Base-by-base conservation (phyloP, 2,113 vertebrate species). In the Sardina pilchardus region DNA sequence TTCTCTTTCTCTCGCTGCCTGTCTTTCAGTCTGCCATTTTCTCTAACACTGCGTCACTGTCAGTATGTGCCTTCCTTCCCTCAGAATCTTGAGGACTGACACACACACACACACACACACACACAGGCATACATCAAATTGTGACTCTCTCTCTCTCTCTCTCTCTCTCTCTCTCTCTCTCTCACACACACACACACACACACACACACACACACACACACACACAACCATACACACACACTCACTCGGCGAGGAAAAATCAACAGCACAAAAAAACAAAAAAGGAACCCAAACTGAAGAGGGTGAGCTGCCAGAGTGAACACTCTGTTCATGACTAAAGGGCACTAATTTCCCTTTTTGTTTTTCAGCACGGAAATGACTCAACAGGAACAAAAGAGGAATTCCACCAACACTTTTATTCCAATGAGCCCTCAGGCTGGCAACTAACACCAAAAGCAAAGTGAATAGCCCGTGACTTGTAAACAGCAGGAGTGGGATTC, bases 251-350 rank as follows among this genome's bases (percentile, higher is more conserved):
- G 83, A 50, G 81, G 82, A 86, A 88, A 87, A 88, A 85, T 47
- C 81, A 85, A 81, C 36, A 81, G n/a, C 6, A 26, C 45, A 89
- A 89, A 89, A 89, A 83, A 75, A 88, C 81, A 83, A 88, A 81
- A 81, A 86, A 88, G 84, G 43, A 81, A 45, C 47, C 71, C 36
- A 56, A 82, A 63, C 81, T 71, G 6, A 10, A 1, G 44, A 63
- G 85, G 8, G n/a, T 83, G 43, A 39, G 85, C 71, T 88, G 85
- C 85, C 87, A 90, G 59, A 24, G 50, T 83, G 81, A 80, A 82
- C 45, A 78, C 81, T 39, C 83, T 81, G 81, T 17, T 53, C 82
- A 84, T 86, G 88, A 85, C 86, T 67, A 88, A 88, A 81, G 50
- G 85, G 81, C 85, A 43, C 86, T 87, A 39, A 86, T 83, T 86